Evolutionary conservation across 2,113 vertebrate genomes (phyloP).

Genomic region (Rhynchomys soricoides): DNA sequence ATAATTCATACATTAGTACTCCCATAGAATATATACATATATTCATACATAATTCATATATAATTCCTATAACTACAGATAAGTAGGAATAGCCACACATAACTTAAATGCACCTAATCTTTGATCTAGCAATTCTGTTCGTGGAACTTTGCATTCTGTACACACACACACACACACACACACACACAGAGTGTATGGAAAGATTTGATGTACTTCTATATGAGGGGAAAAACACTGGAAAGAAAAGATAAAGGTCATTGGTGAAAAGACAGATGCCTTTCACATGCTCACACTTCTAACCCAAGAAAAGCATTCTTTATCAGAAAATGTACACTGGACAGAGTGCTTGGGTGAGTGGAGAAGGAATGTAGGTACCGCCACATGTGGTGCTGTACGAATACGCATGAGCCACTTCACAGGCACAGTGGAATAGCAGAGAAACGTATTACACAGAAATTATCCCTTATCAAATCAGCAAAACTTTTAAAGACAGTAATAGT

Average conservation of each 20-base stretch:
- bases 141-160: background rate
- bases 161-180: no score
- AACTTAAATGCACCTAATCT: background rate
- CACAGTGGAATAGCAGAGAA: background rate
- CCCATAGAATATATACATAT: background rate
- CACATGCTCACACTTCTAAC: background rate
- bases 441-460: background rate
- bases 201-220: background rate
- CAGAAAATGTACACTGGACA: background rate
- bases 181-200: background rate
- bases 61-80: background rate
- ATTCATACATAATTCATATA: background rate
- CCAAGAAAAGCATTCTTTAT: background rate
- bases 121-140: background rate
- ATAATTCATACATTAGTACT: background rate
- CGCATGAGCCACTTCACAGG: background rate
- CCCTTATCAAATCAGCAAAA: background rate
- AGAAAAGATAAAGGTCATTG: background rate
- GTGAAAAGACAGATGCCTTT: background rate
- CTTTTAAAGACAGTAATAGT: background rate
- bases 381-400: background rate
- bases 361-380: conserved; percentile 18
- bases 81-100: background rate
- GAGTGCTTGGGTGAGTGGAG: background rate
- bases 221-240: background rate